Base-by-base conservation (phyloP, 2,113 vertebrate species). In the Lathamus discolor region DNA sequence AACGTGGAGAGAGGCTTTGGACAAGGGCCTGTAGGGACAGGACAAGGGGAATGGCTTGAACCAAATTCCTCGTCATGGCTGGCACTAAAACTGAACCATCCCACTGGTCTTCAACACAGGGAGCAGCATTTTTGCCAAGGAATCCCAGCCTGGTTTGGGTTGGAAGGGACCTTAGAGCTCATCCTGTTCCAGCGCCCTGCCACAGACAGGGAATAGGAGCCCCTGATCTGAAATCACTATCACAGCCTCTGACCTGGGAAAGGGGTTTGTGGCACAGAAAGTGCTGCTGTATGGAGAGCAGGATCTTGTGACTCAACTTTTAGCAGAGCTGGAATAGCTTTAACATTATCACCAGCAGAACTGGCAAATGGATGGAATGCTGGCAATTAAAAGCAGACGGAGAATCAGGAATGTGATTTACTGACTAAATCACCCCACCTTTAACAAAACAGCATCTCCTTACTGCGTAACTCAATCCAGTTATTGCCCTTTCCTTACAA, bases 311-410 rank as follows among this genome's bases (percentile, higher is more conserved):
- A 59, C 25, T 57, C 49, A 3, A 3, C 49, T 74, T 37, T 35
- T 19, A 7, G 6, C 7, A 11, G n/a, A 39, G 5, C 0, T 27
- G 37, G 55, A 33, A 27, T 0, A 1, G n/a, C 23, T 57, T n/a
- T 51, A 39, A 6, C 14, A 0, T 1, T 19, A 23, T 10, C 7
- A 1, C 27, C 69, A 64, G 67, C 35, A 39, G 23, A 43, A 14
- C 2, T 17, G 9, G 14, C 27, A 3, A 10, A 43, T 6, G 41
- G 27, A 13, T 15, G 18, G 3, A 22, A 43, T 5, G 33, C 44
- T 6, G 88, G 64, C 69, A 41, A 11, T 15, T 12, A 37, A 28
- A 46, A 19, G 13, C 18, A n/a, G 73, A 6, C 18, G 8, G 39
- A 59, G 63, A 59, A 27, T 27, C 8, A 5, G 2, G 17, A n/a